Conservation (phyloP, 2,797 vertebrate species). For the Thripadectes ignobilis region DNA sequence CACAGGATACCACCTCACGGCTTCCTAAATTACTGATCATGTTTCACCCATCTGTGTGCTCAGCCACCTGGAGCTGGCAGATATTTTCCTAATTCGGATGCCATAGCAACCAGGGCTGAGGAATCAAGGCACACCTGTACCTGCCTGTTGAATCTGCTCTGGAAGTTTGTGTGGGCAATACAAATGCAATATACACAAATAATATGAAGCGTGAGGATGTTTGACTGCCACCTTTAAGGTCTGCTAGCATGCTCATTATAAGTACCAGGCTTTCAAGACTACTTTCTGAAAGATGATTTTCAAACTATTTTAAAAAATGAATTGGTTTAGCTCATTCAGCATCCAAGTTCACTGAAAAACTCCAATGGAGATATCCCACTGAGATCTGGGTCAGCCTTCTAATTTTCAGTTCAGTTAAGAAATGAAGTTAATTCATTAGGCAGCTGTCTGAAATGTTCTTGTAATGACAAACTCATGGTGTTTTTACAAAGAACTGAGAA, state of each 20-base stretch:
- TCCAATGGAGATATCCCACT: not conserved
- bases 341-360: not conserved
- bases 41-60: slow-evolving; percentile 8
- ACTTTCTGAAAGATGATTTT: not conserved
- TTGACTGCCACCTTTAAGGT: not conserved
- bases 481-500: slow-evolving; percentile 18
- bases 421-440: not conserved
- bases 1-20: not conserved
- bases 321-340: not conserved
- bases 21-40: not conserved
- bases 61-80: slow-evolving; percentile 63
- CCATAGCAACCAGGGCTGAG: slow-evolving; percentile 55
- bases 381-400: not conserved
- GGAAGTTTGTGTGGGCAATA: not conserved
- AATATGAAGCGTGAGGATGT: not conserved
- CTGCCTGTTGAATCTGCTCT: not conserved
- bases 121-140: slow-evolving; percentile 26
- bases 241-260: not conserved
- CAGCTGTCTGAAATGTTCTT: not conserved
- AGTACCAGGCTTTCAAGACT: not conserved
- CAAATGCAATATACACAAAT: slow-evolving; percentile 15
- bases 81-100: slow-evolving; percentile 50
- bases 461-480: not conserved
- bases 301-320: not conserved
- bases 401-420: slow-evolving; percentile 16